phyloP scores from a whole-genome alignment of 2,113 vertebrate genomes.

The Mystacornis crossleyi region DNA sequence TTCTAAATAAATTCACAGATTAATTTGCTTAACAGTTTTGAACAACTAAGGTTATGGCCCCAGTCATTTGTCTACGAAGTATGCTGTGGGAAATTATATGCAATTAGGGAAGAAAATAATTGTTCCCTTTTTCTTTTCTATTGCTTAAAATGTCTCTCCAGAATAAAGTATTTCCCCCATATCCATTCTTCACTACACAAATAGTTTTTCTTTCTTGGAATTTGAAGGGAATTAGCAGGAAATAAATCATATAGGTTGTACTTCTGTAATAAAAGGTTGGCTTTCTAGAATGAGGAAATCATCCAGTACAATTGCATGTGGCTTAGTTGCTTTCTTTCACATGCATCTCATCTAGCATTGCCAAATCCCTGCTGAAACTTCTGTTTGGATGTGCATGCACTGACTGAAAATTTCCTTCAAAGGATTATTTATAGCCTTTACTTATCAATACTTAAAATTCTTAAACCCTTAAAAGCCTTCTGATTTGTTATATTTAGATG shows the following conservation, averaged over 20 bases:
- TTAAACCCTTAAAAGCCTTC: background rate
- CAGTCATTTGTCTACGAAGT: background rate
- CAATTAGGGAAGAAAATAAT: background rate
- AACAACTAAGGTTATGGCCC: constrained; percentile 5
- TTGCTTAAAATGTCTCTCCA: background rate
- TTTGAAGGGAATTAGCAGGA: background rate
- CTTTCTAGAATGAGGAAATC: background rate
- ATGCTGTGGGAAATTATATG: constrained; percentile 3
- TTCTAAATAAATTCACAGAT: constrained; percentile 48
- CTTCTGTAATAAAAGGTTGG: background rate
- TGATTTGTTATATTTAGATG: background rate
- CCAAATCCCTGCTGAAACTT: background rate
- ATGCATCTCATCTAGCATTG: background rate
- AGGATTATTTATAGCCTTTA: background rate
- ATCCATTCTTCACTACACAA: background rate
- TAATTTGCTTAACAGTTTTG: constrained; percentile 28
- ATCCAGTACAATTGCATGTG: background rate
- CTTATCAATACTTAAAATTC: background rate
- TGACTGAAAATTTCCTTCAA: background rate
- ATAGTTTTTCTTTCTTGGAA: background rate
- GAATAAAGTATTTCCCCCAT: background rate
- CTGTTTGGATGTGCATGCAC: background rate
- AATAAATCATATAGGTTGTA: background rate
- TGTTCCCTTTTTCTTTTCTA: background rate
- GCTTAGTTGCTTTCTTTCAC: background rate